phyloP scores from a whole-genome alignment of 2,888 invertebrate genomes.

The Galeopsomyia nigrocyanea region DNA sequence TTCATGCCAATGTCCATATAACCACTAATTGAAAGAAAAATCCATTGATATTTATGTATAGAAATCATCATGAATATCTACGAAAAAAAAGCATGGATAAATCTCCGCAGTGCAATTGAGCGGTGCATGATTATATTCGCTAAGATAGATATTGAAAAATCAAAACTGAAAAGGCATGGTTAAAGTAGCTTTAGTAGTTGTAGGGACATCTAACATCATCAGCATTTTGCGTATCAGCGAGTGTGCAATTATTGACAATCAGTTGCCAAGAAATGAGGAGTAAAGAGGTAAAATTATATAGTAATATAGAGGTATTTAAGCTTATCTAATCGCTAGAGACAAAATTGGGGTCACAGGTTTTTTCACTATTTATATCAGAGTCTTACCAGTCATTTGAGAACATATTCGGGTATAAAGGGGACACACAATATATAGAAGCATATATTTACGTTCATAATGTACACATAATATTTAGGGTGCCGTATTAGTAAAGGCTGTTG shows the following conservation, averaged over 20 bases:
- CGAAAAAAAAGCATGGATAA: no score
- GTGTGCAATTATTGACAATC: conserved; percentile 29
- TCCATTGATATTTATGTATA: no score
- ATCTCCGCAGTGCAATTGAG: no score
- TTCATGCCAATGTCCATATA: no score
- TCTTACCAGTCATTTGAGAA: background rate
- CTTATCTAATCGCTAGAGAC: conserved; percentile 41
- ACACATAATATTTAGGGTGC: conserved; percentile 38
- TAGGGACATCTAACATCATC: no score
- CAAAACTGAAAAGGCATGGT: no score
- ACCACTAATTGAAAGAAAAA: no score
- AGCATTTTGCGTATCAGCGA: conserved; percentile 42
- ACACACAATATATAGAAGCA: conserved; percentile 30
- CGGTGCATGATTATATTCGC: no score
- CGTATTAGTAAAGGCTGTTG: conserved; percentile 32
- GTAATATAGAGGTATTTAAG: conserved; percentile 11
- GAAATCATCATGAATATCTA: no score
- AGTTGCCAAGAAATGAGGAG: conserved; percentile 7
- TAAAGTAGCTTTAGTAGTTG: no score
- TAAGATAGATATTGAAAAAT: no score
- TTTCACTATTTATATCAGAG: conserved; percentile 39
- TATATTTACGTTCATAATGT: conserved; percentile 27
- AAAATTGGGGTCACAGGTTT: conserved; percentile 49
- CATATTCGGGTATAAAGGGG: conserved; percentile 11
- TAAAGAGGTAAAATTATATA: conserved; percentile 2